Percentiles rank a stretch among this genome's conserved stretches.
Conservation (phyloP, 2,888 invertebrate species). For the Calliphora vomitoria region DNA sequence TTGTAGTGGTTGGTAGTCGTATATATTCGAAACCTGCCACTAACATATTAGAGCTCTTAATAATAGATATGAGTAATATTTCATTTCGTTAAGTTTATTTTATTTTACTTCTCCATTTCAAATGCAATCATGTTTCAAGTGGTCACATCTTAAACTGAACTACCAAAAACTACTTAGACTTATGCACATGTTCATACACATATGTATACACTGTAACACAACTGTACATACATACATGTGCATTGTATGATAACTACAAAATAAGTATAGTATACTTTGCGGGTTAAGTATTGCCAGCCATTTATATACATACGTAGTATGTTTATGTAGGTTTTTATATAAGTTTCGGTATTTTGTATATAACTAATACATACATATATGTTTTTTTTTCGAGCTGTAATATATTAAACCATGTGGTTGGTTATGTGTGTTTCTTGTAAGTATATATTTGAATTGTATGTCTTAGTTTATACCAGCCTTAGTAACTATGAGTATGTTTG, state of each 20-base stretch:
- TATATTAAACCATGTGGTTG: background rate
- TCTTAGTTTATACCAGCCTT: slow-evolving; percentile 46
- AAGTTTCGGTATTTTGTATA: background rate
- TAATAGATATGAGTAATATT: slow-evolving; percentile 68
- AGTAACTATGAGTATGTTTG: background rate
- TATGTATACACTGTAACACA: background rate
- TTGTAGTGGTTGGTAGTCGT: background rate
- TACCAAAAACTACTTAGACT: slow-evolving; percentile 45
- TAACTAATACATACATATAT: slow-evolving; percentile 9
- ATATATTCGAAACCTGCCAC: slow-evolving; percentile 49
- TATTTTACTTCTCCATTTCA: slow-evolving; percentile 72
- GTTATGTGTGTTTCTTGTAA: background rate
- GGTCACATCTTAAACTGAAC: slow-evolving; percentile 68
- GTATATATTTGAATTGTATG: slow-evolving; percentile 37
- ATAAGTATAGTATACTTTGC: slow-evolving; percentile 64
- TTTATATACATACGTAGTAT: slow-evolving; percentile 29
- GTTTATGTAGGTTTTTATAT: background rate
- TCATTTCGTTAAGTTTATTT: slow-evolving; percentile 68
- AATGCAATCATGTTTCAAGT: slow-evolving; percentile 72
- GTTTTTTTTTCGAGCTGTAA: background rate
- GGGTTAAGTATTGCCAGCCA: slow-evolving; percentile 62
- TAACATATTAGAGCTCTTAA: slow-evolving; percentile 66
- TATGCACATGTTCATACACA: slow-evolving; percentile 12
- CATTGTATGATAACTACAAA: background rate
- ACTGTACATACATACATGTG: background rate